Evolutionary conservation across 2,888 invertebrate species (phyloP), one percentile per base, ranked within the genome.

Genomic region (Rhamnusium bicolor): DNA sequence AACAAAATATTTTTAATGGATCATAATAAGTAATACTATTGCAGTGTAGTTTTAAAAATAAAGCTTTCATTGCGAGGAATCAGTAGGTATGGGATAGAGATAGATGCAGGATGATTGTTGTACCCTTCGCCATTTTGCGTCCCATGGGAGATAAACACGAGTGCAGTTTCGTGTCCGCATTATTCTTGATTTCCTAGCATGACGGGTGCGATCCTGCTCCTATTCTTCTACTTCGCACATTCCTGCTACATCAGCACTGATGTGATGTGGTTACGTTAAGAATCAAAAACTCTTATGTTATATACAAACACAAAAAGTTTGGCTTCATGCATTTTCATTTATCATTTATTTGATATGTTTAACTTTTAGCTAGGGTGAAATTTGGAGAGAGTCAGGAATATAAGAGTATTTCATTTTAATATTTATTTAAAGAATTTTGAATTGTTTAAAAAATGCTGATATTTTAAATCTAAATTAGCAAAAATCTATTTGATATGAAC

Each of bases 131-230:
- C 86, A 86, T 86, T 86, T 85, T 85, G 83, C 79, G 80, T 86
- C 86, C 87, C 88, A 83, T 81, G 85, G 88, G 89, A 88, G 85
- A 84, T 82, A 80, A 83, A 85, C 88, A 88, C 89, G 89, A 90
- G 90, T 90, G 90, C 90, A 90, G 90, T 91, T 91, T 90, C 91
- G 89, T 91, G 91, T 91, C 90, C 89, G 90, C 91, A 91, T 91
- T 91, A 91, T 90, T 91, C 91, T 91, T 91, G 91, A 91, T 91
- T 91, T 91, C 90, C 90, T 86, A 88, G 86, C 87, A 88, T 89
- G 90, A 86, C 86, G 86, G 84, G 83, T 83, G 77, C 83, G 82
- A 81, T 83, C 82, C 82, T 80, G 82, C 75, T 78, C 70, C 79
- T 78, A 77, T 76, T 70, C 69, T 75, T 67, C 72, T 65, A 67